Conservation (phyloP, 1,140 invertebrate genomes). For the Macrocentrus cingulum region DNA sequence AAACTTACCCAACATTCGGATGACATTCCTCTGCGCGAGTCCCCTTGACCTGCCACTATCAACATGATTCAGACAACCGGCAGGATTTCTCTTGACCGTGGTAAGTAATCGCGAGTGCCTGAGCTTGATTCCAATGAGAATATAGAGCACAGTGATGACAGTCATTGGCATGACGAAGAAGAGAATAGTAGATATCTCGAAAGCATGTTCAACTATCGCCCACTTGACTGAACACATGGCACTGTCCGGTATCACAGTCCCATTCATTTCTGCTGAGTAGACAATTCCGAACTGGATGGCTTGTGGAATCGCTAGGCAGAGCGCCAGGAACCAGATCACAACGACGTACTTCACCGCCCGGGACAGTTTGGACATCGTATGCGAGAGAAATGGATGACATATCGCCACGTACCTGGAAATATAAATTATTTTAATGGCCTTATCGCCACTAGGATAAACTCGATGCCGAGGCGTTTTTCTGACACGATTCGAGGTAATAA, state of each 20-base stretch:
- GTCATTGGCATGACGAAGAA: slow-evolving; percentile 87
- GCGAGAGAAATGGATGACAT: slow-evolving; percentile 86
- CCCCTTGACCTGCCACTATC: slow-evolving; percentile 42
- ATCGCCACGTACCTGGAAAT: slow-evolving; percentile 94
- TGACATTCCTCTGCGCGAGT: slow-evolving; percentile 64
- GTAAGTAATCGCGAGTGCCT: slow-evolving; percentile 64
- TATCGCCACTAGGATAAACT: too few relatives aligned
- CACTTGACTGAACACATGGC: slow-evolving; percentile 63
- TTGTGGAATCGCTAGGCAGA: slow-evolving; percentile 78
- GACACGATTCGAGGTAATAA: too few relatives aligned
- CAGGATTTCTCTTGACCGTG: slow-evolving; percentile 47
- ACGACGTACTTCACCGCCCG: slow-evolving; percentile 72
- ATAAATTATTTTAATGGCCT: too few relatives aligned
- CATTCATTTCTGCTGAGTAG: slow-evolving; percentile 54
- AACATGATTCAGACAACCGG: slow-evolving; percentile 36
- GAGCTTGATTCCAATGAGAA: slow-evolving; percentile 78
- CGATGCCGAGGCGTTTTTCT: too few relatives aligned
- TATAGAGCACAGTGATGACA: slow-evolving; percentile 80
- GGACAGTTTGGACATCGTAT: slow-evolving; percentile 80
- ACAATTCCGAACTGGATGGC: slow-evolving; percentile 74
- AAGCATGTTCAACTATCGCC: slow-evolving; percentile 71
- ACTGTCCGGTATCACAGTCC: slow-evolving; percentile 52
- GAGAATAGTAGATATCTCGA: slow-evolving; percentile 80
- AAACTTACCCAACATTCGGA: slow-evolving; percentile 69
- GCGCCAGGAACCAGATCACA: slow-evolving; percentile 70